A percentile compares a stretch with the other conserved stretches of the same genome.
Evolutionary conservation across 2,797 vertebrate species (phyloP).

Genomic region (Dallia pectoralis): DNA sequence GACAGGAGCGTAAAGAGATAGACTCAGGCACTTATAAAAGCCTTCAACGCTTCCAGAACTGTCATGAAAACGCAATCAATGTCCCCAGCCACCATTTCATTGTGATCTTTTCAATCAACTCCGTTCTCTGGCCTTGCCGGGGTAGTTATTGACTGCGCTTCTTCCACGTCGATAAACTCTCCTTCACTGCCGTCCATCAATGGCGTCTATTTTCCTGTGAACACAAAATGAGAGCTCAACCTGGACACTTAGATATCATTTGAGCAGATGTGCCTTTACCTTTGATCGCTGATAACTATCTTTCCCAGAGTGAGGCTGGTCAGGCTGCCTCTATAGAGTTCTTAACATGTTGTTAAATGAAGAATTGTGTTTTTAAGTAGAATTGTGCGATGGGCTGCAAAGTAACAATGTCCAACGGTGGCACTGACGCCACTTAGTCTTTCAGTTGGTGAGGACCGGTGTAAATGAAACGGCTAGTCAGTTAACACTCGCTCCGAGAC

Average conservation of each 20-base stretch:
- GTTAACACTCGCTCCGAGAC: no score
- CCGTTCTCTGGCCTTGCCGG: constrained; percentile 9
- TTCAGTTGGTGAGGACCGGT: no score
- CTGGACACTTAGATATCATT: constrained; percentile 35
- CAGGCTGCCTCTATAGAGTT: no score
- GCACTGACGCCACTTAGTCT: no score
- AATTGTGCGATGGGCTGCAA: no score
- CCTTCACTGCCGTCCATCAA: constrained; percentile 41
- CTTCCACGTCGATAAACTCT: constrained; percentile 60
- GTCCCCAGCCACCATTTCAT: constrained; percentile 32
- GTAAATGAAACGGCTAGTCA: no score
- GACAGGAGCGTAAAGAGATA: constrained; percentile 19
- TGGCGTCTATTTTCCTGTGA: constrained; percentile 15
- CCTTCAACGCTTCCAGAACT: constrained; percentile 32
- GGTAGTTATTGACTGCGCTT: constrained; percentile 23
- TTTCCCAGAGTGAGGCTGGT: no score
- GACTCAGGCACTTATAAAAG: constrained; percentile 37
- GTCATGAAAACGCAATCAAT: constrained; percentile 41
- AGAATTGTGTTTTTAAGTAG: no score
- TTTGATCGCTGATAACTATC: no score
- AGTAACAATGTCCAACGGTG: no score
- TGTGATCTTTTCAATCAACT: constrained; percentile 48
- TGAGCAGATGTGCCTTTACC: no score
- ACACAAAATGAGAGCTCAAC: constrained; percentile 41
- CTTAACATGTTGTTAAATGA: no score